Percentiles rank a stretch among this genome's conserved stretches.
phyloP scores from a whole-genome alignment of 1,140 invertebrate species.

The Drosophila nigrodunni region DNA sequence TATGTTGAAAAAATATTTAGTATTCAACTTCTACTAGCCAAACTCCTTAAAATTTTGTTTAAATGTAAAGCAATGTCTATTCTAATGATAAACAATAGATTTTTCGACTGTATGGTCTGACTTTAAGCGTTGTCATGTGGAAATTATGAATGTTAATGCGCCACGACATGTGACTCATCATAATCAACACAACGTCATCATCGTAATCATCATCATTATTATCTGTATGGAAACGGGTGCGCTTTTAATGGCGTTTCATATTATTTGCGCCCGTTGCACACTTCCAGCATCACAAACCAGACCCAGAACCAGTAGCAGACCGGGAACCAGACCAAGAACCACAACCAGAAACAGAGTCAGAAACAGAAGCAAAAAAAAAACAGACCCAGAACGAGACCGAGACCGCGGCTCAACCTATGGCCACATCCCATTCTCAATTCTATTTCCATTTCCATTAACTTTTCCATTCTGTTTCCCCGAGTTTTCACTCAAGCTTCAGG shows the following conservation, averaged over 20 bases:
- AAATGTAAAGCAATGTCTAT: too few species aligned
- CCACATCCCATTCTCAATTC: constrained; percentile 27
- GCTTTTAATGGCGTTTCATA: constrained; percentile 77
- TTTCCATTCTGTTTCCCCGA: constrained; percentile 6
- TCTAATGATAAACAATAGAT: too few species aligned
- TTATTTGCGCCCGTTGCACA: constrained; percentile 76
- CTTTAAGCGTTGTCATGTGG: constrained; percentile 68
- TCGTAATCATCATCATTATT: constrained; percentile 33
- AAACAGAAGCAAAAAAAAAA: neutral
- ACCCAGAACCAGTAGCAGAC: neutral
- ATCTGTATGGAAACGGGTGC: constrained; percentile 54
- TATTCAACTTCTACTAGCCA: constrained; percentile 33
- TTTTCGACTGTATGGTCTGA: constrained; percentile 9
- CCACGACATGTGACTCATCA: constrained; percentile 71
- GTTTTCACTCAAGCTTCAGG: constrained; percentile 23
- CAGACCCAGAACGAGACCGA: neutral
- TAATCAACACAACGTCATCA: constrained; percentile 62
- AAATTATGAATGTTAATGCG: constrained; percentile 82
- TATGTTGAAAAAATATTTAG: neutral
- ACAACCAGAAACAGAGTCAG: neutral
- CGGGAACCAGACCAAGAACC: neutral
- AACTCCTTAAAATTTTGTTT: too few species aligned
- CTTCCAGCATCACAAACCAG: constrained; percentile 34
- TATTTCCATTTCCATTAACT: constrained; percentile 19
- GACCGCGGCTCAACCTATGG: constrained; percentile 7